Conservation (phyloP, 2,888 invertebrate genomes). For the Phyllotreta cruciferae region DNA sequence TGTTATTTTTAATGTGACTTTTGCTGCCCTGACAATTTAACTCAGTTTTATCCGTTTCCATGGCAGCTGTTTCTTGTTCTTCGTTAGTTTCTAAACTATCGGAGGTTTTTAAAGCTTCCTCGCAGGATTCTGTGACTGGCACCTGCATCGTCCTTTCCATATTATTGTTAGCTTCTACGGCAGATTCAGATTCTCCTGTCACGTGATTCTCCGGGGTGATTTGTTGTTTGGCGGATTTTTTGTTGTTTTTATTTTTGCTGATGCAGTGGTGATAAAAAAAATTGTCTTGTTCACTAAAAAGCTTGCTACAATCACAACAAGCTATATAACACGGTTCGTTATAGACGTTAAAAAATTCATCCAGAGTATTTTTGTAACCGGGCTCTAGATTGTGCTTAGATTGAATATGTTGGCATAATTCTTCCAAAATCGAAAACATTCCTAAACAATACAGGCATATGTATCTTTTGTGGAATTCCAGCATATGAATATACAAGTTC, state of each 20-base stretch:
- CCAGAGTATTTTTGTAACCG: slow-evolving; percentile 70
- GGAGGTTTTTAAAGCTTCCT: background rate
- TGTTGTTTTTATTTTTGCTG: slow-evolving; percentile 40
- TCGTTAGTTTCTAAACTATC: slow-evolving; percentile 6
- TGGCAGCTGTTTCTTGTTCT: slow-evolving; percentile 22
- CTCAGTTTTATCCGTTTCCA: slow-evolving; percentile 19
- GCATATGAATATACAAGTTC: slow-evolving; percentile 85
- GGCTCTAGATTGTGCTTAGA: slow-evolving; percentile 81
- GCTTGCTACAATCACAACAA: slow-evolving; percentile 82
- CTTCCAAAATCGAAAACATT: slow-evolving; percentile 82
- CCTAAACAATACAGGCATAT: slow-evolving; percentile 85
- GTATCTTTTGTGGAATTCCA: slow-evolving; percentile 80
- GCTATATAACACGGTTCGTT: slow-evolving; percentile 76
- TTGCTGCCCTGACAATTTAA: slow-evolving; percentile 12
- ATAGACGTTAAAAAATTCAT: slow-evolving; percentile 72
- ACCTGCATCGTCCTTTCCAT: slow-evolving; percentile 28
- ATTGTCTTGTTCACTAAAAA: slow-evolving; percentile 78
- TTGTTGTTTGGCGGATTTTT: slow-evolving; percentile 44
- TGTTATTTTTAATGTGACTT: slow-evolving; percentile 34
- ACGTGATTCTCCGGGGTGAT: slow-evolving; percentile 52
- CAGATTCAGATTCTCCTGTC: slow-evolving; percentile 50
- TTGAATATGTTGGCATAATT: slow-evolving; percentile 77
- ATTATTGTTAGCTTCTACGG: slow-evolving; percentile 25
- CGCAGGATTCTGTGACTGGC: slow-evolving; percentile 28
- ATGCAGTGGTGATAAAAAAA: slow-evolving; percentile 77